A percentile compares a stretch with the other conserved stretches of the same genome.
Evolutionary conservation across 1,140 invertebrate genomes (phyloP).

Genomic region (Lasaia peninsularis): DNA sequence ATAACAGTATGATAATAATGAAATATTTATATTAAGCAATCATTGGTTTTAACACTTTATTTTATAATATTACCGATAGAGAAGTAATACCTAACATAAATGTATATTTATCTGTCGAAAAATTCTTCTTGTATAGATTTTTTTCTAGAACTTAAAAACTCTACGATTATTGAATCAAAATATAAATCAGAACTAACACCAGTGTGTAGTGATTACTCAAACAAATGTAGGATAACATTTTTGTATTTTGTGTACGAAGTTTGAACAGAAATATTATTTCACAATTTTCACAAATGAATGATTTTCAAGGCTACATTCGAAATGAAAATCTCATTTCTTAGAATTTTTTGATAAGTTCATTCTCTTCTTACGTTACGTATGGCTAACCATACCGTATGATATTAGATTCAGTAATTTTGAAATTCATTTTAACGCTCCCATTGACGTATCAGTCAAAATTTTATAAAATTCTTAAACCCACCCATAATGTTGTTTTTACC

Average conservation of each 20-base stretch:
- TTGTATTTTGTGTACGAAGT: conserved; percentile 7
- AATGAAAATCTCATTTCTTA: too few species aligned
- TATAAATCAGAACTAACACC: background rate
- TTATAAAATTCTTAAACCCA: too few species aligned
- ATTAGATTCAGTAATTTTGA: too few species aligned
- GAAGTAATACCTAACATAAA: background rate
- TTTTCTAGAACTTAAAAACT: background rate
- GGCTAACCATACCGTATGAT: too few species aligned
- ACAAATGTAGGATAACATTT: background rate
- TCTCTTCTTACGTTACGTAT: too few species aligned
- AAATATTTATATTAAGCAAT: conserved; percentile 16
- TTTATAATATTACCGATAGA: conserved; percentile 26
- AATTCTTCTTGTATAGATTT: conserved; percentile 13
- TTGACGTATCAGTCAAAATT: too few species aligned
- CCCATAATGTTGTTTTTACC: too few species aligned
- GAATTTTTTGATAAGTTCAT: too few species aligned
- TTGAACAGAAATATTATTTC: background rate
- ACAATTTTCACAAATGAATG: too few species aligned
- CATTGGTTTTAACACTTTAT: background rate
- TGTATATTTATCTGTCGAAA: conserved; percentile 2
- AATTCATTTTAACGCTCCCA: too few species aligned
- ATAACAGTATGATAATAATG: background rate
- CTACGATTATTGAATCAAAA: background rate
- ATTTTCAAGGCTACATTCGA: too few species aligned
- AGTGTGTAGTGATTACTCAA: background rate